Base-by-base conservation (phyloP, 2,113 vertebrate species). In the Sterrhoptilus dennistouni region DNA sequence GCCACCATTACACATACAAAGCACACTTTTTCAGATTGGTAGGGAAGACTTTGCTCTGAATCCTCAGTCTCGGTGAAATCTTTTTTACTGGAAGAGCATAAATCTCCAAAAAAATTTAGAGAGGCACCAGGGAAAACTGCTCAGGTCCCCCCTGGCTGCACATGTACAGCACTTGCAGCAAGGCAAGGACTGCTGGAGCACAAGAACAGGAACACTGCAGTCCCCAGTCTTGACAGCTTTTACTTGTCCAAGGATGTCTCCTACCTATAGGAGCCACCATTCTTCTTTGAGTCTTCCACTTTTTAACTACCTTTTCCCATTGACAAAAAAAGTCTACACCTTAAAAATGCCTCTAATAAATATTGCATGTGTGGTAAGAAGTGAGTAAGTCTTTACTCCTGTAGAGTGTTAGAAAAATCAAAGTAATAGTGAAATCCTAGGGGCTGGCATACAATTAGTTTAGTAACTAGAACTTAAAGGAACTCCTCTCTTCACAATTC, bases 111-210 rank as follows among this genome's bases (percentile, higher is more conserved):
- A 79, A 90, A 93, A 80, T 49, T 65, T 44, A 57, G n/a, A 92
- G 36, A 33, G 60, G 28, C 23, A 33, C 17, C 36, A 40, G 8
- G 16, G 19, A 87, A 84, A 82, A 82, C 11, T 44, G 52, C 8
- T 81, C 57, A 49, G 16, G 20, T 68, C 20, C 45, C 18, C 44
- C 52, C 38, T 1, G 5, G 56, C 3, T 59, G 14, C 13, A 44
- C 0, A 0, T 9, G 29, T 10, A 50, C 8, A 66, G n/a, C 64
- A 44, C 44, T 10, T 28, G 7, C 49, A 92, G 79, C 28, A 91
- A 57, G 3, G 11, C 36, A 74, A 66, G 47, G 6, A 57, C n/a
- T 5, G 23, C 88, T 76, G 49, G 57, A 83, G 49, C 53, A 64
- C 27, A 18, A 8, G 0, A 2, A 52, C 21, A 59, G 36, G 8